phyloP scores from a whole-genome alignment of 1,140 invertebrate genomes.

The Drosophila grimshawi region DNA sequence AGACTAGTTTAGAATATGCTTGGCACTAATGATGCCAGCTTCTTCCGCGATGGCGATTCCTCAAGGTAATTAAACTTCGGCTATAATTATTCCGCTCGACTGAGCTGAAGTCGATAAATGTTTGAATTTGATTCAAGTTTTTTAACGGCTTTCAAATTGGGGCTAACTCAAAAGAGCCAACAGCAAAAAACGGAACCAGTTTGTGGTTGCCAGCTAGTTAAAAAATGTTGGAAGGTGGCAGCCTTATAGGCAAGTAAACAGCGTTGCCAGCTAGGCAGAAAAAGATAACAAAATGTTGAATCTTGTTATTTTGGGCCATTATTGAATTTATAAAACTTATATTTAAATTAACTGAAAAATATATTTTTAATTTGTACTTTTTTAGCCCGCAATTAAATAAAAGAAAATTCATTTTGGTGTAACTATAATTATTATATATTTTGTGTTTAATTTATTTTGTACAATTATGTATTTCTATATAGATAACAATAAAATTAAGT shows the following conservation, averaged over 20 bases:
- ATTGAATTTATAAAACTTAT: neutral
- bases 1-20: conserved; percentile 28
- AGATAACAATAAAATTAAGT: conserved; percentile 60
- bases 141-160: neutral
- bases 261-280: conserved; percentile 1
- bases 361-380: neutral
- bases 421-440: conserved; percentile 67
- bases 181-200: neutral
- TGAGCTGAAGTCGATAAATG: neutral
- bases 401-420: conserved; percentile 37
- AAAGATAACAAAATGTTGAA: conserved; percentile 11
- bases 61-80: conserved; percentile 20
- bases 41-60: conserved; percentile 19
- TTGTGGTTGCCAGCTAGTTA: conserved; percentile 4
- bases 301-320: neutral
- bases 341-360: neutral
- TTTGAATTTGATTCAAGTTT: neutral
- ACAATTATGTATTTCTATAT: conserved; percentile 71
- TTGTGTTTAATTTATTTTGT: conserved; percentile 78
- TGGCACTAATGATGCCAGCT: conserved; percentile 11
- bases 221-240: conserved; percentile 10
- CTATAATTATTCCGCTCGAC: neutral
- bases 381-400: neutral
- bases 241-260: neutral
- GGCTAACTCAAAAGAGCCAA: neutral